A percentile compares a stretch with the other conserved stretches of the same genome.
These are phyloP conservation scores for Meganola albula DNA, from an alignment of 2,888 invertebrate species.

Conservation along the genomic window DNA sequence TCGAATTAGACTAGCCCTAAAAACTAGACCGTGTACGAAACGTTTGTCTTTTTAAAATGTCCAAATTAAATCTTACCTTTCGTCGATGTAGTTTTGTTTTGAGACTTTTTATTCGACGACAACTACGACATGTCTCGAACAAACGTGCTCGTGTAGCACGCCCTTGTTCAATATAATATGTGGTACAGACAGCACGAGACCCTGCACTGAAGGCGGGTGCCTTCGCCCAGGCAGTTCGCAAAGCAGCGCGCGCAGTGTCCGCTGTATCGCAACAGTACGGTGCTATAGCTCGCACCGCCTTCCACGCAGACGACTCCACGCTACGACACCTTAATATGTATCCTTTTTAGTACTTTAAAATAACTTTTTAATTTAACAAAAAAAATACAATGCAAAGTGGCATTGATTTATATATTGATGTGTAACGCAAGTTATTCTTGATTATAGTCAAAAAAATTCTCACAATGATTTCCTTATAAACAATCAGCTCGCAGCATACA, in stretches of 20 bases:
- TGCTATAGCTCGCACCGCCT: slow-evolving; percentile 57
- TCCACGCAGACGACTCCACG: slow-evolving; percentile 60
- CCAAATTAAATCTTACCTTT: too few species aligned
- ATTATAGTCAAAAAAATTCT: too few species aligned
- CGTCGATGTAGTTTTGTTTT: too few species aligned
- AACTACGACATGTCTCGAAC: too few species aligned
- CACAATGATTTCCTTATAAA: slow-evolving; percentile 28
- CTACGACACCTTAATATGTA: slow-evolving; percentile 61
- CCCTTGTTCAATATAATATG: too few species aligned
- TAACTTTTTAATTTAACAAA: not conserved
- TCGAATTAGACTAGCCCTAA: too few species aligned
- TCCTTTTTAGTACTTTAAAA: slow-evolving; percentile 41
- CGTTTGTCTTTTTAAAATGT: too few species aligned
- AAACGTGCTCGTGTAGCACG: too few species aligned
- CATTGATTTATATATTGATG: too few species aligned
- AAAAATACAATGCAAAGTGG: not conserved
- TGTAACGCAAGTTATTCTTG: too few species aligned
- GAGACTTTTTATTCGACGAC: too few species aligned
- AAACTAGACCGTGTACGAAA: too few species aligned
- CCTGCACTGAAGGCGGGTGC: slow-evolving; percentile 53
- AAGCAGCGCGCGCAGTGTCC: slow-evolving; percentile 41
- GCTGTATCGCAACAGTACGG: slow-evolving; percentile 42
- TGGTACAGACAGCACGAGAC: slow-evolving; percentile 55
- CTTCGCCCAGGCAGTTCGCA: slow-evolving; percentile 46
- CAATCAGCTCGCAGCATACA: slow-evolving; percentile 84